Base-by-base conservation (phyloP, 2,888 invertebrate species). In the Agrypnus murinus region DNA sequence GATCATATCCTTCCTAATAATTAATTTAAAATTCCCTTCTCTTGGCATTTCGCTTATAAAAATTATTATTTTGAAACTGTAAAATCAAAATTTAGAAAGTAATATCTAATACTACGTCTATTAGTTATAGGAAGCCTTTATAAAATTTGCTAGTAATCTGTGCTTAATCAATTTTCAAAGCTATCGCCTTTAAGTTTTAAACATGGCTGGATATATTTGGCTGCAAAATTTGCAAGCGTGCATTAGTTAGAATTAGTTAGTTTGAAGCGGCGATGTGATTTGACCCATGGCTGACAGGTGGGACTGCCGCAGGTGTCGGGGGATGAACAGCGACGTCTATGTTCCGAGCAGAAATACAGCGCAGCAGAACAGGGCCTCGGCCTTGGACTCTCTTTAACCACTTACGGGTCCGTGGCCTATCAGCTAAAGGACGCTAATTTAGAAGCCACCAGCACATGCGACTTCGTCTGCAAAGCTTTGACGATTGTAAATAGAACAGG, bases 371-470 rank as follows among this genome's bases (percentile, higher is more conserved):
- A 83, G 19, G 84, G 84, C 64, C 79, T 79, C 72, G 84, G 76
- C 75, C 64, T 86, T 79, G 86, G 87, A 9, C 82, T 87, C 7
- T 86, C 87, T 0, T 82, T 87, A 2, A 90, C 91, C 3, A 92
- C 92, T 0, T 93, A 93, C 81, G 93, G 93, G 57, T 93, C 93
- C 1, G 91, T 93, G 77, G 92, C 92, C 40, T 93, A 93, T 81
- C 93, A 93, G 84, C 87, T 94, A 65, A 92, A 93, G 78, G 93
- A 93, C 77, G 93, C 93, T 65, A 93, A 93, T 78, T 89, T 92
- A 86, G 93, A 94, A 80, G 92, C 93, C 0, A 91, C 89, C 1
- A 90, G 92, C 7, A 91, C 91, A 0, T 90, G 92, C 76, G 93
- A 93, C 83, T 93, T 93, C 79, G 90, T 93, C 9, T 90, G 90